A percentile compares a stretch with the other conserved stretches of the same genome.
Conservation (phyloP, 2,888 invertebrate genomes). For the Machimus atricapillus region DNA sequence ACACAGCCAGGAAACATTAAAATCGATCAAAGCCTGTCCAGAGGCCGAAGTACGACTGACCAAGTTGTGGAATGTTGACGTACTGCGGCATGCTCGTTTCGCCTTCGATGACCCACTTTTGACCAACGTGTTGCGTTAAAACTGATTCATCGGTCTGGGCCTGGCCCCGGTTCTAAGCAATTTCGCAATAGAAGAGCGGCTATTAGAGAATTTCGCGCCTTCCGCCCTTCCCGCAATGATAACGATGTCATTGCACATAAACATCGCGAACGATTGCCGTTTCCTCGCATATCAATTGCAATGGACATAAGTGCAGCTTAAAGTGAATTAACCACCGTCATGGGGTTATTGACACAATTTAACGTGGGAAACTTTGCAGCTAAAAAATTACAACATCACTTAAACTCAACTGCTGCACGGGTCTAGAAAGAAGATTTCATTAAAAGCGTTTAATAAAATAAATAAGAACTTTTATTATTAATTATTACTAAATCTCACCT, state of each 20-base stretch:
- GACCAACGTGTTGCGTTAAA: neutral
- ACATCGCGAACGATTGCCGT: neutral
- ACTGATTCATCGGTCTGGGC: conserved; percentile 1
- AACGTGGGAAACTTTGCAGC: neutral
- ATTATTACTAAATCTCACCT: no score
- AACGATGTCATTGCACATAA: neutral
- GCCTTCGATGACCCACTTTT: conserved; percentile 10
- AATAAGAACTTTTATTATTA: no score
- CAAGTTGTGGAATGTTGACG: neutral
- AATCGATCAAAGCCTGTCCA: neutral
- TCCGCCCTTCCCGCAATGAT: neutral
- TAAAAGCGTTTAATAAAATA: no score
- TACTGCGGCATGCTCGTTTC: neutral
- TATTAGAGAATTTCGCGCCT: neutral
- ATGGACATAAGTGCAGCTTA: neutral
- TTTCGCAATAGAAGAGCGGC: neutral
- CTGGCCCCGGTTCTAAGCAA: neutral
- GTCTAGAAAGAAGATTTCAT: no score
- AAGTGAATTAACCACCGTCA: neutral
- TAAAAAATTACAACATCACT: neutral
- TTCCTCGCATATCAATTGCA: neutral
- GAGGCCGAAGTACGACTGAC: neutral
- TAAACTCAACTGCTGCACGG: neutral
- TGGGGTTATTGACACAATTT: neutral
- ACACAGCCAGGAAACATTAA: neutral